Evolutionary conservation across 2,113 vertebrate species (phyloP).

Genomic region (Perca schrenkii): DNA sequence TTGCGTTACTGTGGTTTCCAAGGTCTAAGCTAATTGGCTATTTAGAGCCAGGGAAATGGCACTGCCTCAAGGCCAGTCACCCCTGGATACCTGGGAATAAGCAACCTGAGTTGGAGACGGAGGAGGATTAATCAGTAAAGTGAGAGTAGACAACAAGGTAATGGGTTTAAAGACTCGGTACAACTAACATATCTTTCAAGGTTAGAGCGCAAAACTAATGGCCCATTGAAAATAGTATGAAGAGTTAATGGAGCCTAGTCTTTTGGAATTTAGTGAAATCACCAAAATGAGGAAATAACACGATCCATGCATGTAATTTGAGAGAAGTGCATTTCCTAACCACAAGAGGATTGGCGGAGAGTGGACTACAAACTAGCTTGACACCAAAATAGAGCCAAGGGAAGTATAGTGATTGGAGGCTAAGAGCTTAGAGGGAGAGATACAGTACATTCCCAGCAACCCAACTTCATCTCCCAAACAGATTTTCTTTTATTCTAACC

Average conservation of each 20-base stretch:
- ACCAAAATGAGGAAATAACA: constrained; percentile 18
- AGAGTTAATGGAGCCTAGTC: constrained; percentile 37
- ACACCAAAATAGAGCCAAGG: not conserved
- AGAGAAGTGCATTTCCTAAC: not conserved
- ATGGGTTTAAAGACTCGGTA: constrained; percentile 56
- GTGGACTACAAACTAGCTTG: not conserved
- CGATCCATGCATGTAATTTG: not conserved
- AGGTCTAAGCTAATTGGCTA: constrained; percentile 79
- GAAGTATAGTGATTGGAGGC: not conserved
- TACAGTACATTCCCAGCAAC: not conserved
- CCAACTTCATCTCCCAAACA: not conserved
- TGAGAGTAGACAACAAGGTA: constrained; percentile 50
- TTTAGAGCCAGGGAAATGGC: constrained; percentile 75
- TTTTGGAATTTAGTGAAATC: constrained; percentile 14
- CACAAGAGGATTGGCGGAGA: not conserved
- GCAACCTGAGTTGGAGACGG: constrained; percentile 19
- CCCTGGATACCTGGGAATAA: constrained; percentile 71
- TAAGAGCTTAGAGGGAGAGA: not conserved
- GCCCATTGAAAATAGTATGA: constrained; percentile 28
- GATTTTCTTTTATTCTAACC: not conserved
- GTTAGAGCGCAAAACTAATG: constrained; percentile 39
- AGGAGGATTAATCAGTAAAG: constrained; percentile 66
- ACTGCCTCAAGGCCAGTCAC: constrained; percentile 71
- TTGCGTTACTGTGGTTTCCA: constrained; percentile 62
- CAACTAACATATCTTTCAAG: constrained; percentile 41